phyloP scores from a whole-genome alignment of 2,888 invertebrate genomes.

The Atrina japonica region DNA sequence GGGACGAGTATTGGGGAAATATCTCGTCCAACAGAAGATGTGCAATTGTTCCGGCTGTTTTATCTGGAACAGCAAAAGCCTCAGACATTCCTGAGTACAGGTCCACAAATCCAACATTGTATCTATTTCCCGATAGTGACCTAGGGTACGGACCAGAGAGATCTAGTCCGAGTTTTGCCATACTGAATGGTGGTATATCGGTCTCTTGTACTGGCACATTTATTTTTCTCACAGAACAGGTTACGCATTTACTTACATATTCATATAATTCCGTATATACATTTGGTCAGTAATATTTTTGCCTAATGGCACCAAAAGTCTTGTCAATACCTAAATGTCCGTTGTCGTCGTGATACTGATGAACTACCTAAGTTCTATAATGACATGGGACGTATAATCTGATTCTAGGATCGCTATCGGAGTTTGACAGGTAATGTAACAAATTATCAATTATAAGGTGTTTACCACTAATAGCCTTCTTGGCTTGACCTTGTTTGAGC shows the following conservation, averaged over 20 bases:
- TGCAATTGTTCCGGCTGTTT: constrained; percentile 31
- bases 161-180: constrained; percentile 44
- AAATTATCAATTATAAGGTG: too few species aligned
- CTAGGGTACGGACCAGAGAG: too few species aligned
- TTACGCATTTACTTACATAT: constrained; percentile 23
- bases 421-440: too few species aligned
- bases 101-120: constrained; percentile 21
- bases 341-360: constrained; percentile 36
- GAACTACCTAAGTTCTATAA: constrained; percentile 13
- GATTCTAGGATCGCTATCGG: too few species aligned
- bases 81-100: constrained; percentile 28
- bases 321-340: constrained; percentile 44
- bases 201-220: constrained; percentile 43
- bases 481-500: too few species aligned
- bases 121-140: constrained; percentile 35
- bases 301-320: constrained; percentile 34
- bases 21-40: constrained; percentile 34
- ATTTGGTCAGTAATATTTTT: constrained; percentile 47
- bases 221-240: constrained; percentile 35
- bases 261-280: constrained; percentile 41
- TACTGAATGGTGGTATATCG: constrained; percentile 43
- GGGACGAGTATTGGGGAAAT: constrained; percentile 33
- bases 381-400: too few species aligned
- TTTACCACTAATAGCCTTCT: too few species aligned
- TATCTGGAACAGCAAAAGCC: too few species aligned